phyloP scores from a whole-genome alignment of 2,797 vertebrate species.

The Ceryle rudis region DNA sequence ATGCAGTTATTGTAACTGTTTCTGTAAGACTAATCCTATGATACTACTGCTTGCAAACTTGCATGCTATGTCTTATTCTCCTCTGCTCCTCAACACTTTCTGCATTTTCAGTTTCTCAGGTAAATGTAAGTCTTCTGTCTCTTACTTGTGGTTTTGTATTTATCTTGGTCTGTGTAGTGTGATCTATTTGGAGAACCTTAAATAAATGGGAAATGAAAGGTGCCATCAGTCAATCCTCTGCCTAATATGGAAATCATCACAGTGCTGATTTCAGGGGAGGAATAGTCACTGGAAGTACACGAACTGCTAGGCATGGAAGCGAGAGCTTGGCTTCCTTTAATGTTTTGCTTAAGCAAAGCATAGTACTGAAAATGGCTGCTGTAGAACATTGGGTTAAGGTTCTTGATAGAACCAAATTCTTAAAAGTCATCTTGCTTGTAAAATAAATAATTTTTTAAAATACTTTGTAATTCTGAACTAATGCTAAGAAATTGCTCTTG shows the following conservation, averaged over 20 bases:
- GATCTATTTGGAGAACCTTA: neutral
- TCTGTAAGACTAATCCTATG: neutral
- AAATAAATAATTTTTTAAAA: neutral
- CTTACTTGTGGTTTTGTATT: neutral
- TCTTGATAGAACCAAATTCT: neutral
- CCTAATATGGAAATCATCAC: neutral
- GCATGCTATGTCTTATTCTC: neutral
- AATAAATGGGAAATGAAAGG: neutral
- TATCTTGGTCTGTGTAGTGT: neutral
- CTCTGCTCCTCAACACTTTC: neutral
- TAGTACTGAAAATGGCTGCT: neutral
- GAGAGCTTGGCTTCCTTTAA: neutral
- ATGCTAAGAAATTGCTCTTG: neutral
- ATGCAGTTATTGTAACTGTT: neutral
- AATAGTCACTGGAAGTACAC: neutral
- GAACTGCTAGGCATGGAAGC: neutral
- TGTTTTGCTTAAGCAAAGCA: neutral
- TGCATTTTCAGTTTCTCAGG: neutral
- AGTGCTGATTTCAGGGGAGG: neutral
- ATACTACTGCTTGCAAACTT: neutral
- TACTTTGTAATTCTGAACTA: neutral
- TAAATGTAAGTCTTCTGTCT: neutral
- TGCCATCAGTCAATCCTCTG: neutral
- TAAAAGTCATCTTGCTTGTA: neutral
- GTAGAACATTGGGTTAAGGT: neutral